These are phyloP conservation scores for Boloria selene DNA, from an alignment of 2,888 invertebrate genomes.

Conservation along the genomic window DNA sequence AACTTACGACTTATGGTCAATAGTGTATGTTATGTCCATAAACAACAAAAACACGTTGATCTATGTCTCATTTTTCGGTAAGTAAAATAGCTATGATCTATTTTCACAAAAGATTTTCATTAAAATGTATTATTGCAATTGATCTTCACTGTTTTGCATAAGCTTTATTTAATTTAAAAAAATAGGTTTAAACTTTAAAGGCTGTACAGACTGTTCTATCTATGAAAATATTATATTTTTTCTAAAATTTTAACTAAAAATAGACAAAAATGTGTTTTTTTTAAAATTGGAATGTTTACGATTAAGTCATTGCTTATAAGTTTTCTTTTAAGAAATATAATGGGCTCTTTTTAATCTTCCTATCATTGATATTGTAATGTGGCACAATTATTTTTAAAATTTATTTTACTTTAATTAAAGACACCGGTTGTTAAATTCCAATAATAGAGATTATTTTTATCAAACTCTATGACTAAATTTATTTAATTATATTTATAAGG, in stretches of 20 bases:
- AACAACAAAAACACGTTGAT: no score
- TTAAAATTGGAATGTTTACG: background rate
- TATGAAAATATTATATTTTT: constrained; percentile 13
- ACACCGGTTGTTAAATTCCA: background rate
- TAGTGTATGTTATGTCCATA: no score
- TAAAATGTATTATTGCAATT: no score
- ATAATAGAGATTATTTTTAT: background rate
- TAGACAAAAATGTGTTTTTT: background rate
- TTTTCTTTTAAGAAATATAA: constrained; percentile 9
- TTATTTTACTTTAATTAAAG: background rate
- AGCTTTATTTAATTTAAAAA: constrained; percentile 5
- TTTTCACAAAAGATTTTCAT: no score
- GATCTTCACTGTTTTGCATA: background rate
- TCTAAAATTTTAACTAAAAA: background rate
- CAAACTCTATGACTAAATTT: background rate
- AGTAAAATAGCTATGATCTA: no score
- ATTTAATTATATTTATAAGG: constrained; percentile 17
- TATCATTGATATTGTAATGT: constrained; percentile 19
- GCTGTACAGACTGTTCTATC: background rate
- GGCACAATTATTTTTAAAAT: background rate
- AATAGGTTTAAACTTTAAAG: background rate
- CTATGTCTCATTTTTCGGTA: no score
- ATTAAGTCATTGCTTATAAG: background rate
- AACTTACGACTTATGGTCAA: no score
- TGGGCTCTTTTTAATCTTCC: background rate